These are phyloP conservation scores for Bombus balteatus DNA, from an alignment of 1,140 invertebrate species.

Conservation along the genomic window DNA sequence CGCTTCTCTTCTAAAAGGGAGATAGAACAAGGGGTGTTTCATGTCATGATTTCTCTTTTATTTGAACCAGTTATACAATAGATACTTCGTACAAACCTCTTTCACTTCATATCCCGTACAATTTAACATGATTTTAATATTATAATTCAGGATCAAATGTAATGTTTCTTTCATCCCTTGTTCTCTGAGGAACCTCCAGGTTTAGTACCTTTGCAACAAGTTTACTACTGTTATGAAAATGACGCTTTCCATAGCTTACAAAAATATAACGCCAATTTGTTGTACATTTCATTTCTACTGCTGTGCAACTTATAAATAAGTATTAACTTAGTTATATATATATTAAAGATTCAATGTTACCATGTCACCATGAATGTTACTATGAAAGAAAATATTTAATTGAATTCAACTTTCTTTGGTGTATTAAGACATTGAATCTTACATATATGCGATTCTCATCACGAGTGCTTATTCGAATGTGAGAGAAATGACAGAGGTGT, in stretches of 20 bases:
- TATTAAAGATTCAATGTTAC: constrained; percentile 7
- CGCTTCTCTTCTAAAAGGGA: neutral
- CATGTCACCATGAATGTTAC: neutral
- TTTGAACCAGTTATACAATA: constrained; percentile 18
- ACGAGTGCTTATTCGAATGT: neutral
- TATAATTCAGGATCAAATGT: neutral
- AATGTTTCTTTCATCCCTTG: neutral
- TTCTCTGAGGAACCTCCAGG: neutral
- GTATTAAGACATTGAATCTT: constrained; percentile 7
- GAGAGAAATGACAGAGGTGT: neutral
- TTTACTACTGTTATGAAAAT: neutral
- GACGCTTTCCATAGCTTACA: constrained; percentile 6
- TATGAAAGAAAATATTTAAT: neutral
- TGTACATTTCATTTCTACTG: neutral
- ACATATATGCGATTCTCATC: neutral
- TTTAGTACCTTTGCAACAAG: neutral
- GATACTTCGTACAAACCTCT: constrained; percentile 10
- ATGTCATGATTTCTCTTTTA: constrained; percentile 6
- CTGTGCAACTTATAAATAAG: neutral
- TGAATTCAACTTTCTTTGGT: neutral
- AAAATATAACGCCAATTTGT: constrained; percentile 49
- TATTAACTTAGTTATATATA: neutral
- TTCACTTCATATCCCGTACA: neutral
- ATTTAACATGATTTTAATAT: neutral
- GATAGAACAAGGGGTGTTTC: neutral